A percentile compares a stretch with the other conserved stretches of the same genome.
These are phyloP conservation scores for Loris lydekkerianus DNA, from an alignment of 2,797 vertebrate genomes.

Conservation along the genomic window DNA sequence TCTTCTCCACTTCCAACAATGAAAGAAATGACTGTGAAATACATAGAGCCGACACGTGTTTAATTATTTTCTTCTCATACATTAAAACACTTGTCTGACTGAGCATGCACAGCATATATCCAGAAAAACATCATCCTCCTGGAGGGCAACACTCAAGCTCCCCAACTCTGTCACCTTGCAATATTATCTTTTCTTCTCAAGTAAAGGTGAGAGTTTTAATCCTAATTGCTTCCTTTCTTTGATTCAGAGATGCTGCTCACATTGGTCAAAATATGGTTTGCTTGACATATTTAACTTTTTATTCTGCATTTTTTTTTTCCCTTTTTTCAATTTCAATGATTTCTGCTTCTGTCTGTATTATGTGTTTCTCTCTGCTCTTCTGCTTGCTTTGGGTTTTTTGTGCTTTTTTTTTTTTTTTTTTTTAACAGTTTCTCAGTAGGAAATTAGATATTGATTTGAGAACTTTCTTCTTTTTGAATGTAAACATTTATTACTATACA, in stretches of 20 bases:
- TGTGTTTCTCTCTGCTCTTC: not conserved
- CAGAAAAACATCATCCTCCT: not conserved
- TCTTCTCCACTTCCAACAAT: not conserved
- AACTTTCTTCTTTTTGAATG: not conserved
- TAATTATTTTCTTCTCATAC: not conserved
- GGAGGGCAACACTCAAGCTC: not conserved
- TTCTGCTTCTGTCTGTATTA: not conserved
- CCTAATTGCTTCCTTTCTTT: not conserved
- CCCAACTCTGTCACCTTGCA: not conserved
- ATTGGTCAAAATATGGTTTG: constrained; percentile 33
- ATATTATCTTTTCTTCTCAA: not conserved
- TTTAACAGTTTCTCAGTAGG: not conserved
- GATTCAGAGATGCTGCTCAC: constrained; percentile 13
- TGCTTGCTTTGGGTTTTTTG: not conserved
- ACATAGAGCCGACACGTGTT: not conserved
- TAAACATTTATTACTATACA: not conserved
- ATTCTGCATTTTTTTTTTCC: not conserved
- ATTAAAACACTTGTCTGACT: not conserved
- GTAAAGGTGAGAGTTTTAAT: not conserved
- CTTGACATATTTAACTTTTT: not conserved
- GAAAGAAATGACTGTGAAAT: not conserved
- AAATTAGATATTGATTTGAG: not conserved
- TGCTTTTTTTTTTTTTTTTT: not conserved
- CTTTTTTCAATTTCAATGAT: not conserved
- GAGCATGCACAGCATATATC: not conserved